Base-by-base conservation (phyloP, 2,888 invertebrate species). In the Lochmaea crataegi region DNA sequence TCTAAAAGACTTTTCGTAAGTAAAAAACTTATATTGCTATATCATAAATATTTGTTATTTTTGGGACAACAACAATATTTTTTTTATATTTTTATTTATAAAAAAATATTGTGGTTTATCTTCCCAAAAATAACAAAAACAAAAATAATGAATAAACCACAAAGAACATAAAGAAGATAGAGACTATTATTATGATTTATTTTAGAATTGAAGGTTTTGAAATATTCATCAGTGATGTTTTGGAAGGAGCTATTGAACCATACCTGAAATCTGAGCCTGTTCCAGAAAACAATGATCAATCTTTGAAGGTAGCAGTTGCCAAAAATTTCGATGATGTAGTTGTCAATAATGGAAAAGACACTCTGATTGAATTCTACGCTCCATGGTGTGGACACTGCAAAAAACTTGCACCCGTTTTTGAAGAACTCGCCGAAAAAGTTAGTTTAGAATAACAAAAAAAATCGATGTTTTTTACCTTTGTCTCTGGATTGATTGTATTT, bases 311-410 rank as follows among this genome's bases (percentile, higher is more conserved):
- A 53, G 97, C 96, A 3, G 99, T 99, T 10, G 99, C 94, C 77
- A 96, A 96, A 89, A 99, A 98, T 90, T 99, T 99, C 88, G 94
- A 98, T 84, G 95, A 98, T 71, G 89, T 98, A 71, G 96, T 99
- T 0, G 92, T 92, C 2, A 94, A 99, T 85, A 94, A 95, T 81
- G 94, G 90, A 45, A 94, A 96, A 84, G 99, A 99, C 86, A 96
- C 96, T 2, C 90, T 99, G 58, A 91, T 99, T 80, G 99, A 99
- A 88, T 99, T 99, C 89, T 99, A 99, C 87, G 99, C 99, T 48
- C 98, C 98, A 1, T 99, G 98, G 98, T 98, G 97, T 86, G 98
- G 99, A 79, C 99, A 99, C 85, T 99, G 99, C 90, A 99, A 99
- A 88, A 95, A 95, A 87, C 90, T 99, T 64, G 91, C 96, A 2